A percentile compares a stretch with the other conserved stretches of the same genome.
Evolutionary conservation across 1,140 invertebrate species (phyloP).

Genomic region (Bilobella aurantiaca): DNA sequence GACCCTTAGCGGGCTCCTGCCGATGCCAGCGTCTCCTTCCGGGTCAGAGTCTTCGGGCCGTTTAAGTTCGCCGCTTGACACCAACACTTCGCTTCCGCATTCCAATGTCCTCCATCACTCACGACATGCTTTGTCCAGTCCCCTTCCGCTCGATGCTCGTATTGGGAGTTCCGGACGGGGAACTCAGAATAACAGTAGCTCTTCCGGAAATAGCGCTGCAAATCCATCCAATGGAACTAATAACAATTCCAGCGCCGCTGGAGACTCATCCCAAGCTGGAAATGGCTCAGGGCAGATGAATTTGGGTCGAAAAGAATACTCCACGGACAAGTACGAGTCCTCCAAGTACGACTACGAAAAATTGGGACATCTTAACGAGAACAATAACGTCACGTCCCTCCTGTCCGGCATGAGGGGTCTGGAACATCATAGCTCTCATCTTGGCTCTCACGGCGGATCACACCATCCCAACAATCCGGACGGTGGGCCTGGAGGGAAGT

Average conservation of each 20-base stretch:
- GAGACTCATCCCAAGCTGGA: conserved; percentile 6
- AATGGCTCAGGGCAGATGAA: neutral
- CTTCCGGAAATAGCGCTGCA: neutral
- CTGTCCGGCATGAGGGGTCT: neutral
- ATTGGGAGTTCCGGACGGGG: conserved; percentile 2
- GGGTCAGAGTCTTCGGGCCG: conserved; percentile 35
- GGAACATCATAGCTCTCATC: conserved; percentile 1
- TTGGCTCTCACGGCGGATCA: neutral
- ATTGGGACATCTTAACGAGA: neutral
- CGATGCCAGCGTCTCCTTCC: conserved; percentile 34
- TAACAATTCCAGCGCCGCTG: neutral
- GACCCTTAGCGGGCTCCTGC: conserved; percentile 25
- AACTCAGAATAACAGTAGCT: neutral
- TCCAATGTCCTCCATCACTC: conserved; percentile 27
- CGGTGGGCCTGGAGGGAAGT: neutral
- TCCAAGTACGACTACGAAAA: conserved; percentile 1
- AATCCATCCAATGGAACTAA: neutral
- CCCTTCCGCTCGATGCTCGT: conserved; percentile 28
- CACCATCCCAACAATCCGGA: conserved; percentile 1
- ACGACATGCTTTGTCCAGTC: conserved; percentile 29
- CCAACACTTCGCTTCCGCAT: conserved; percentile 28
- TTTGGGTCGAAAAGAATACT: neutral
- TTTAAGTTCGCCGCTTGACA: conserved; percentile 33
- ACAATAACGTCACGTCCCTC: conserved; percentile 8
- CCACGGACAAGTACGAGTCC: conserved; percentile 4